A percentile compares a stretch with the other conserved stretches of the same genome.
Conservation (phyloP, 2,797 vertebrate genomes). For the Dendrocincla fuliginosa region DNA sequence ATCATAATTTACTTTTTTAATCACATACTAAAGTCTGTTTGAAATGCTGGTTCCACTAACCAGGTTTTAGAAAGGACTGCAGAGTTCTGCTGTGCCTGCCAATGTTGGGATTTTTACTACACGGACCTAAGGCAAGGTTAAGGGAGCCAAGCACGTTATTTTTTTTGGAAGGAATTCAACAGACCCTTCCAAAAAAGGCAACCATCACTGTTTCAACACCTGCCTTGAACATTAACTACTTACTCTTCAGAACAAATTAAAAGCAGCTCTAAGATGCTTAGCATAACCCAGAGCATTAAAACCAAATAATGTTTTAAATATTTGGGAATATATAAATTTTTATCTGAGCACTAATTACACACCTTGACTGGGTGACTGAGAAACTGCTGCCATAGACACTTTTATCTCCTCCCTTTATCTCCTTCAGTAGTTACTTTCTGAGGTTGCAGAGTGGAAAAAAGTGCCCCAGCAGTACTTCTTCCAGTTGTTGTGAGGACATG, state of each 20-base stretch:
- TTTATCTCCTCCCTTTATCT: background rate
- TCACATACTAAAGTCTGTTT: background rate
- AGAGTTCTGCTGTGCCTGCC: constrained; percentile 71
- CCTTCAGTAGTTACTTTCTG: background rate
- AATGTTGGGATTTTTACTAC: constrained; percentile 78
- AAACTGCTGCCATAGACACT: background rate
- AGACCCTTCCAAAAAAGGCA: constrained; percentile 74
- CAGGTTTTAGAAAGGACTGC: constrained; percentile 50
- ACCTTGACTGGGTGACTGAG: background rate
- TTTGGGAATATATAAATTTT: constrained; percentile 6
- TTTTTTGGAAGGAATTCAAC: constrained; percentile 80
- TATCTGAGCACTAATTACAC: background rate
- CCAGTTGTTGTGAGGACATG: background rate
- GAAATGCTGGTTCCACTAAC: constrained; percentile 57
- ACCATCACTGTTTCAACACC: constrained; percentile 78
- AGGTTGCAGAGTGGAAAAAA: background rate
- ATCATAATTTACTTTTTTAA: background rate
- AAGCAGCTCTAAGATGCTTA: background rate
- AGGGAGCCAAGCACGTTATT: constrained; percentile 78
- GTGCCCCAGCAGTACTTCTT: background rate
- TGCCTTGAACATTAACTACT: constrained; percentile 76
- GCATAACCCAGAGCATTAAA: background rate
- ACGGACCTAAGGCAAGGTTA: constrained; percentile 70
- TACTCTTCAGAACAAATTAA: constrained; percentile 39
- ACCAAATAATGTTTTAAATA: background rate